Percentiles rank a stretch among this genome's conserved stretches.
Evolutionary conservation across 2,888 invertebrate species (phyloP).

Genomic region (Sclerodermus sp.): DNA sequence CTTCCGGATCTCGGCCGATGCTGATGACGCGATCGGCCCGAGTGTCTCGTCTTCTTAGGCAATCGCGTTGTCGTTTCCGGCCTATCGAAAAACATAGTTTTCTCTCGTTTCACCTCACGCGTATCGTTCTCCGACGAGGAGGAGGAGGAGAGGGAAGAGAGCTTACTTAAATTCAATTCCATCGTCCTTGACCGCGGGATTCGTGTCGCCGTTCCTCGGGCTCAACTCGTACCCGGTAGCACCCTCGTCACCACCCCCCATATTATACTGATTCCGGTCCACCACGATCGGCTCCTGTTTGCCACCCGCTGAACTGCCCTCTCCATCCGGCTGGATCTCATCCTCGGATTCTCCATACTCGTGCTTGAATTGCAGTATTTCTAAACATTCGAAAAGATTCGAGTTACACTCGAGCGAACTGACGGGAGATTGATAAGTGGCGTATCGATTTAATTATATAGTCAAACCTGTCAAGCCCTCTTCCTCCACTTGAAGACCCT

Average conservation of each 20-base stretch:
- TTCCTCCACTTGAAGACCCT: conserved; percentile 82
- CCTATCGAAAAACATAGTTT: too few relatives aligned
- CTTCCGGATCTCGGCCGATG: conserved; percentile 3
- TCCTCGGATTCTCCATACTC: conserved; percentile 28
- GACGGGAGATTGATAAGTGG: too few relatives aligned
- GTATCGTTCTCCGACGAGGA: too few relatives aligned
- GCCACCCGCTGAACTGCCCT: conserved; percentile 23
- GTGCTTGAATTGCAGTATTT: conserved; percentile 49
- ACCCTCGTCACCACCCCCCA: conserved; percentile 16
- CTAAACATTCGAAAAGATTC: conserved; percentile 19
- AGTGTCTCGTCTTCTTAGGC: conserved; percentile 30
- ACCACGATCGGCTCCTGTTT: conserved; percentile 37
- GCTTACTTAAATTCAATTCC: conserved; percentile 43
- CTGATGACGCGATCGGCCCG: conserved; percentile 22
- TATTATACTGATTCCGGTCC: conserved; percentile 43
- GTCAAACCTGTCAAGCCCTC: conserved; percentile 74
- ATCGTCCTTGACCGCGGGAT: conserved; percentile 39
- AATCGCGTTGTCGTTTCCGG: conserved; percentile 25
- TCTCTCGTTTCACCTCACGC: too few relatives aligned
- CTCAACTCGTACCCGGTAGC: conserved; percentile 23
- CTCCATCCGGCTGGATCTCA: conserved; percentile 19
- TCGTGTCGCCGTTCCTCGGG: conserved; percentile 27
- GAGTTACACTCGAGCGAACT: not conserved
- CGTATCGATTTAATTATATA: not conserved
- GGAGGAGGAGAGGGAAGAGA: not conserved